A percentile compares a stretch with the other conserved stretches of the same genome.
Conservation (phyloP, 2,113 vertebrate genomes). For the Festucalex cinctus region DNA sequence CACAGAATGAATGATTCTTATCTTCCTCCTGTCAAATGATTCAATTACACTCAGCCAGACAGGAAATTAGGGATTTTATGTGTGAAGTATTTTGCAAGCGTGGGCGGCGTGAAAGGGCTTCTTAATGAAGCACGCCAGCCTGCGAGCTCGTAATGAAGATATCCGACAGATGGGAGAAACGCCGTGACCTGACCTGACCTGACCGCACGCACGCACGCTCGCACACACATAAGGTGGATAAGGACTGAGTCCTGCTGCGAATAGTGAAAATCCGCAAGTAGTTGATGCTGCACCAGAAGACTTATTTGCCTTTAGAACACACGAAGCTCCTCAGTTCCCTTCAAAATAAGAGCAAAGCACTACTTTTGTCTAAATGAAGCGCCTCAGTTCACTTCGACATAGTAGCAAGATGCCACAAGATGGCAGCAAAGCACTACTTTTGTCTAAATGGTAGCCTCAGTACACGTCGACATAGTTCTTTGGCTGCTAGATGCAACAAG, state of each 20-base stretch:
- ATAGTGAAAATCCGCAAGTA: background rate
- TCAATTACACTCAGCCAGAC: conserved; percentile 69
- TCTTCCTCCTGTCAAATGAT: conserved; percentile 65
- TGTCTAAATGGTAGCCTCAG: too few relatives aligned
- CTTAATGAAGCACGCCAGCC: conserved; percentile 60
- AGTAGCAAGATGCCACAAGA: too few relatives aligned
- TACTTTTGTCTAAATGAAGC: background rate
- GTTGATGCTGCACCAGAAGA: background rate
- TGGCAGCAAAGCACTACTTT: too few relatives aligned
- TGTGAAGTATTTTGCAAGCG: conserved; percentile 63
- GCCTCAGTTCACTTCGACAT: background rate
- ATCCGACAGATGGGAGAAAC: conserved; percentile 39
- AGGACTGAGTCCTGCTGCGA: background rate
- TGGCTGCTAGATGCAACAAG: background rate
- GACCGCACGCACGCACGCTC: conserved; percentile 4
- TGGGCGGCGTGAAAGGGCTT: conserved; percentile 49
- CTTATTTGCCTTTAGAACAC: too few relatives aligned
- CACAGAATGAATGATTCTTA: conserved; percentile 41
- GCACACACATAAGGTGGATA: background rate
- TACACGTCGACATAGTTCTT: too few relatives aligned
- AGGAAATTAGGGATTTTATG: conserved; percentile 71
- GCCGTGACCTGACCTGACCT: conserved; percentile 30
- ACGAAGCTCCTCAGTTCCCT: background rate
- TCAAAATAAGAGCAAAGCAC: background rate
- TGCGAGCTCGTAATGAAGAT: conserved; percentile 55